These are phyloP conservation scores for Gonioctena quinquepunctata DNA, from an alignment of 1,140 invertebrate species.

Conservation along the genomic window DNA sequence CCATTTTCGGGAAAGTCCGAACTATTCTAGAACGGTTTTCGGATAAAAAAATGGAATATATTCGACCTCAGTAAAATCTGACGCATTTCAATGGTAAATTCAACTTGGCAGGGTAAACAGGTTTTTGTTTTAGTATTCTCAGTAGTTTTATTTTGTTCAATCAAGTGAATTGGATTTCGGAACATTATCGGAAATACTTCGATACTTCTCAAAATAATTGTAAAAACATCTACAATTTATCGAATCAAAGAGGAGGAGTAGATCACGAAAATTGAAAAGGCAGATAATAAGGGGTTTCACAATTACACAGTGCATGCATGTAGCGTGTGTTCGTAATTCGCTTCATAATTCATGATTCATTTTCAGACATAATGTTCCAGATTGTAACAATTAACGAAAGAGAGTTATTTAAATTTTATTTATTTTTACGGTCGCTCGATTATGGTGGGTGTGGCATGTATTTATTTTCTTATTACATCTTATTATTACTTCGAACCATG, in stretches of 20 bases:
- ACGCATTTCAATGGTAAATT: no score
- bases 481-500: no score
- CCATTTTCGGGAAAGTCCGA: no score
- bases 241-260: background rate
- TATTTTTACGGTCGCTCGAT: background rate
- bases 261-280: slow-evolving; percentile 10
- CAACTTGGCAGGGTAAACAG: no score
- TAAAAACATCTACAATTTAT: background rate
- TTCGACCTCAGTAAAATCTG: no score
- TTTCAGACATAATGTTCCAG: background rate
- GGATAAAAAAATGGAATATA: no score
- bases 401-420: background rate
- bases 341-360: background rate
- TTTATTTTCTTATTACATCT: no score
- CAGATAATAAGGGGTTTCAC: background rate
- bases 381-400: background rate
- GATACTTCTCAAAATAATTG: background rate
- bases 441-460: background rate
- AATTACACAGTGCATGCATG: background rate
- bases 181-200: no score
- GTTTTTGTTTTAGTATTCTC: no score
- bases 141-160: no score
- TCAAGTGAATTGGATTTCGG: no score
- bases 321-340: background rate
- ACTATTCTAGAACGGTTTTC: no score